A percentile compares a stretch with the other conserved stretches of the same genome.
Evolutionary conservation across 2,888 invertebrate species (phyloP).

Genomic region (Pollenia labialis): DNA sequence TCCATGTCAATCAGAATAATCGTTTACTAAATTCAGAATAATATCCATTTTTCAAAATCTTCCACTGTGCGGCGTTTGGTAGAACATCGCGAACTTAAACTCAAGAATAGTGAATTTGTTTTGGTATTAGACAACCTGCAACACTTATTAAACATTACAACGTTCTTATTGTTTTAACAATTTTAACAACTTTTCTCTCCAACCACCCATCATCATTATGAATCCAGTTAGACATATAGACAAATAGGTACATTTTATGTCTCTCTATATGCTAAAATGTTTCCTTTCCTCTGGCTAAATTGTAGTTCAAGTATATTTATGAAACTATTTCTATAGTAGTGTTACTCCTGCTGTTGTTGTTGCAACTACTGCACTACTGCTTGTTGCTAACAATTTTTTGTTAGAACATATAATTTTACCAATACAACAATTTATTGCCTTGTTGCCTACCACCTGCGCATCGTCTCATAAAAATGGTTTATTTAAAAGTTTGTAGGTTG

Average conservation of each 20-base stretch:
- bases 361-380: constrained; percentile 13
- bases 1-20: no score
- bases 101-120: not conserved
- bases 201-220: constrained; percentile 10
- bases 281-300: constrained; percentile 50
- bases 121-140: not conserved
- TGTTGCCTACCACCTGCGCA: constrained; percentile 72
- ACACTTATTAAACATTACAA: no score
- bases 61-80: no score
- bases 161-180: no score
- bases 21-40: no score
- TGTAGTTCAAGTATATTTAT: constrained; percentile 52
- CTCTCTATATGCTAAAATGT: constrained; percentile 55
- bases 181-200: not conserved
- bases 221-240: constrained; percentile 56
- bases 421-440: constrained; percentile 64
- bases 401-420: constrained; percentile 36
- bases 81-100: no score
- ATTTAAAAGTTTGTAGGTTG: constrained; percentile 49
- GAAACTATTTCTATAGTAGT: constrained; percentile 49
- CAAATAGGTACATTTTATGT: constrained; percentile 58
- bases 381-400: constrained; percentile 27
- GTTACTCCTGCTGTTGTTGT: constrained; percentile 18
- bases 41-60: no score
- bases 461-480: constrained; percentile 54